phyloP scores from a whole-genome alignment of 92 coral and sea anemone genomes.

The Palythoa grandiflora region DNA sequence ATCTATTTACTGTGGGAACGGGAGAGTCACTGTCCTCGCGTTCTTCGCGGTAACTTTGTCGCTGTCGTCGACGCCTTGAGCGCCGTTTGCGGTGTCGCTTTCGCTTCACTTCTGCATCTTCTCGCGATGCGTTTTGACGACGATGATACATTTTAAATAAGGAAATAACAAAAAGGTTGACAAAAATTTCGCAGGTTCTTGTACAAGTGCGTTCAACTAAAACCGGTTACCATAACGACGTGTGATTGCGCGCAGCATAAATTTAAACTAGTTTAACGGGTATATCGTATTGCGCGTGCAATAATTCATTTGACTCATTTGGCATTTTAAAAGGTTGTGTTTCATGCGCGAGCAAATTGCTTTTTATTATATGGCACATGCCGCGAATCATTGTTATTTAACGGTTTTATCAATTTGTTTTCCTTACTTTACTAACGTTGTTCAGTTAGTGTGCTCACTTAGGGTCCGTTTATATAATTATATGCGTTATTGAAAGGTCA shows the following conservation, averaged over 20 bases:
- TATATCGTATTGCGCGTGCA: conserved; percentile 17
- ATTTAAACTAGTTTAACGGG: conserved; percentile 14
- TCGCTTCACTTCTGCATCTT: conserved; percentile 37
- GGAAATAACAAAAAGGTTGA: background rate
- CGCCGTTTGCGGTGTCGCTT: conserved; percentile 38
- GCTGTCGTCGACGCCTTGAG: conserved; percentile 8
- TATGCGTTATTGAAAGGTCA: background rate
- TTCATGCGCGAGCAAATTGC: too few relatives aligned
- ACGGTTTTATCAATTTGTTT: too few relatives aligned
- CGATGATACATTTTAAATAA: conserved; percentile 19
- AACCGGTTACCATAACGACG: conserved; percentile 29
- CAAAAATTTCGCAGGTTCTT: background rate
- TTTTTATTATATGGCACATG: too few relatives aligned
- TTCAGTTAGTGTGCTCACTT: too few relatives aligned
- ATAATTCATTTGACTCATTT: background rate
- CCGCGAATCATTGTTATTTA: too few relatives aligned
- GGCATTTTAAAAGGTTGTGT: too few relatives aligned
- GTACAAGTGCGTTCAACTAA: background rate
- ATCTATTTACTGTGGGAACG: background rate
- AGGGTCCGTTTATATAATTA: too few relatives aligned
- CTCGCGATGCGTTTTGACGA: conserved; percentile 21
- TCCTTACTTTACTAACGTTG: too few relatives aligned
- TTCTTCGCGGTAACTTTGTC: conserved; percentile 27
- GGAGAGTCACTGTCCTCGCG: conserved; percentile 41
- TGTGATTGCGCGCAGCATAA: background rate